Evolutionary conservation across 1,140 invertebrate genomes (phyloP).

Genomic region (Parapsyche elsis): DNA sequence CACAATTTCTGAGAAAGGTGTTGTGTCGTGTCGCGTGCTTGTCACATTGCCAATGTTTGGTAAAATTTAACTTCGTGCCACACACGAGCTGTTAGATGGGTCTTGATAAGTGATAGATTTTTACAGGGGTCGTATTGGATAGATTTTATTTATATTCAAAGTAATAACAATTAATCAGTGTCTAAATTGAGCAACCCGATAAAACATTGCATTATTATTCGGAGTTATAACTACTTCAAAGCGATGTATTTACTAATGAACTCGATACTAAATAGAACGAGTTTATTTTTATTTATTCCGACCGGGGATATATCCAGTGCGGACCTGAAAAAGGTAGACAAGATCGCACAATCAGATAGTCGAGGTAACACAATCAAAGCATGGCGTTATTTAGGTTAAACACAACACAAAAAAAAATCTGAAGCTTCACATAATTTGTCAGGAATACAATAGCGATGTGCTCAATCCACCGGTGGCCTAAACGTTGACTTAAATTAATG

Average conservation of each 20-base stretch:
- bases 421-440: constrained; percentile 49
- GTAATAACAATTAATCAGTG: too few relatives aligned
- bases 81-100: constrained; percentile 38
- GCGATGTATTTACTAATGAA: not conserved
- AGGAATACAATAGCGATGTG: constrained; percentile 41
- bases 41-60: constrained; percentile 33
- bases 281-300: not conserved
- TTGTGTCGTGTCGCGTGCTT: constrained; percentile 34
- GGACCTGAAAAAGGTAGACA: constrained; percentile 37
- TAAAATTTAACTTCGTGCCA: constrained; percentile 14
- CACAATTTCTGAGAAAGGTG: constrained; percentile 41
- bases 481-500: constrained; percentile 47
- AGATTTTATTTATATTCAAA: not conserved
- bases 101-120: not conserved
- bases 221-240: not conserved
- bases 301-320: not conserved
- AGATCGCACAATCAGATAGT: constrained; percentile 50
- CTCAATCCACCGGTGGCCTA: constrained; percentile 45
- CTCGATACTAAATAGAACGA: too few relatives aligned
- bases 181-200: too few relatives aligned
- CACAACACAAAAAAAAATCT: constrained; percentile 31
- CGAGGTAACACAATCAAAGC: constrained; percentile 45
- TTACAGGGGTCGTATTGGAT: not conserved
- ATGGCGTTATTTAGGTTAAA: constrained; percentile 39
- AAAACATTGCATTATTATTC: not conserved